phyloP scores from a whole-genome alignment of 2,797 vertebrate genomes.

The Lindbergichthys nudifrons region DNA sequence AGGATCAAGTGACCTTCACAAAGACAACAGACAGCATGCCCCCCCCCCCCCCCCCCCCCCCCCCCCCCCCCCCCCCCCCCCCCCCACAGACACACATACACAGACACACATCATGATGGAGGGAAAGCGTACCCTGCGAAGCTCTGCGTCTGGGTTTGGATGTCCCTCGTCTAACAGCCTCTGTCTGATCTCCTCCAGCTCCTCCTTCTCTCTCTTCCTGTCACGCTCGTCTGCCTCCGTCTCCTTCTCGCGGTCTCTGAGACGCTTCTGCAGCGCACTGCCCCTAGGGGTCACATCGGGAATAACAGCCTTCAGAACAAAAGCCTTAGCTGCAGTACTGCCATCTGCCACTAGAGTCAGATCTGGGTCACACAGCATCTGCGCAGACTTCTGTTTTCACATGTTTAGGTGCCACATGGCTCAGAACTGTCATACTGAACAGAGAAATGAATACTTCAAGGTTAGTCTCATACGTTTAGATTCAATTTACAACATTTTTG shows the following conservation, averaged over 20 bases:
- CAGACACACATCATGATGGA: slow-evolving; percentile 8
- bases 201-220: slow-evolving; percentile 98
- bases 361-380: slow-evolving; percentile 52
- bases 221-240: slow-evolving; percentile 98
- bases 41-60: slow-evolving; percentile 23
- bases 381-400: not conserved
- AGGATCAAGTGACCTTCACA: slow-evolving; percentile 80
- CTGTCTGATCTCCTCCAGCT: slow-evolving; percentile 97
- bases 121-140: slow-evolving; percentile 90
- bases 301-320: slow-evolving; percentile 75
- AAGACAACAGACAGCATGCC: slow-evolving; percentile 47
- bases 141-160: slow-evolving; percentile 97
- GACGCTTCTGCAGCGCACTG: slow-evolving; percentile 97
- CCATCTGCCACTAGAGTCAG: slow-evolving; percentile 41
- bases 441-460: not conserved
- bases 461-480: not conserved
- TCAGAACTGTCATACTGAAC: not conserved
- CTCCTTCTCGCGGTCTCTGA: slow-evolving; percentile 97
- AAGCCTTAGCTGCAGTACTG: slow-evolving; percentile 53
- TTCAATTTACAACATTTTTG: not conserved
- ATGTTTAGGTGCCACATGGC: not conserved
- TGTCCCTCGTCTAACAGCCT: slow-evolving; percentile 97
- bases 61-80: slow-evolving; percentile 26
- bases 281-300: slow-evolving; percentile 86
- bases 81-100: slow-evolving; percentile 17